Conservation (phyloP, 2,113 vertebrate species). For the Phoxinus phoxinus region DNA sequence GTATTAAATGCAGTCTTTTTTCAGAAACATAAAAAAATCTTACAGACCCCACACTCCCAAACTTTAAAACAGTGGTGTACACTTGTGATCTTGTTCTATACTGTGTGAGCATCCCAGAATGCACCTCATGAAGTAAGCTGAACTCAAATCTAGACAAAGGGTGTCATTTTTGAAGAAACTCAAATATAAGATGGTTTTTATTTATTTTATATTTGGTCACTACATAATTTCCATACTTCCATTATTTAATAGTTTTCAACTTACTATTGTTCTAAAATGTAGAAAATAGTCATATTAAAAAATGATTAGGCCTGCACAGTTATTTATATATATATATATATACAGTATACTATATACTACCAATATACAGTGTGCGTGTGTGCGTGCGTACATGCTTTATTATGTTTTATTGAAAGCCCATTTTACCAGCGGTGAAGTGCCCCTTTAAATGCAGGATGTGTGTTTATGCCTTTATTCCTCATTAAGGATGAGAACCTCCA, state of each 20-base stretch:
- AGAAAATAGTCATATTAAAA: background rate
- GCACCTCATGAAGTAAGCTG: background rate
- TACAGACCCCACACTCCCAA: no score
- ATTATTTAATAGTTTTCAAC: background rate
- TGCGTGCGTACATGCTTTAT: no score
- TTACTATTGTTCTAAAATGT: background rate
- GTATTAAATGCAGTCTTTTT: background rate
- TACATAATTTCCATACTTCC: background rate
- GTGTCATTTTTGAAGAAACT: background rate
- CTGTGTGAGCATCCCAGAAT: background rate
- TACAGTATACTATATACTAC: no score
- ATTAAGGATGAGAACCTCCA: constrained; percentile 96
- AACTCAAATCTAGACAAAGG: background rate
- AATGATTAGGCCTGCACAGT: background rate
- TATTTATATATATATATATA: no score
- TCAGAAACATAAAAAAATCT: no score
- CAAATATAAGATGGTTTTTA: background rate
- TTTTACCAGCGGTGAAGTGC: no score
- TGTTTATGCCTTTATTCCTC: background rate
- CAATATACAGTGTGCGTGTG: no score
- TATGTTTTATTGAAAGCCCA: no score
- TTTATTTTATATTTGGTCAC: background rate
- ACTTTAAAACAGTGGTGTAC: no score
- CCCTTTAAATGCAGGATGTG: no score
- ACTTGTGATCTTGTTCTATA: background rate